A percentile compares a stretch with the other conserved stretches of the same genome.
phyloP scores from a whole-genome alignment of 2,113 vertebrate genomes.

The Circaetus gallicus region DNA sequence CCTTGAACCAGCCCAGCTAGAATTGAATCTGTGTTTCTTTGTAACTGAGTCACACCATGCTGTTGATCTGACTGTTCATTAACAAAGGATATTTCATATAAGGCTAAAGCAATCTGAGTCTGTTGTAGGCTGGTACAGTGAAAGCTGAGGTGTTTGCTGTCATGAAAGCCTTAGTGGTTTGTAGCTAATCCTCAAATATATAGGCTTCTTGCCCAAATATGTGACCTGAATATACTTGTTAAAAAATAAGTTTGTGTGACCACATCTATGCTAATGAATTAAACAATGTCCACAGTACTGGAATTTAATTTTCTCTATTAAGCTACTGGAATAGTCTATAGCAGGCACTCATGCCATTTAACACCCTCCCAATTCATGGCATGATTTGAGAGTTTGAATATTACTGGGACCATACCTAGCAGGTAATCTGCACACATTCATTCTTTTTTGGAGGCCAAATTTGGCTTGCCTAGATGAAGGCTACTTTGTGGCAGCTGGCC shows the following conservation, averaged over 20 bases:
- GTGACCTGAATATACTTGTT: not conserved
- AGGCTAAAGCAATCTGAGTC: not conserved
- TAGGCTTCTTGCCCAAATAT: not conserved
- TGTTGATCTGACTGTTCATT: not conserved
- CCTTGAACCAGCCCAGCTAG: not conserved
- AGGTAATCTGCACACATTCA: not conserved
- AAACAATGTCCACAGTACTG: not conserved
- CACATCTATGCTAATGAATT: not conserved
- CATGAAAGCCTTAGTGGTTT: not conserved
- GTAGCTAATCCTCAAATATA: not conserved
- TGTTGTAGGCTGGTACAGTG: too few species aligned
- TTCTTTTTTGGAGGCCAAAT: not conserved
- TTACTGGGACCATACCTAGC: not conserved
- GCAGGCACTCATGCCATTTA: not conserved
- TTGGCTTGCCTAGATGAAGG: not conserved
- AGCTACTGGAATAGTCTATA: fast-evolving
- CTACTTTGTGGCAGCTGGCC: not conserved
- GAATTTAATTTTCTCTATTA: not conserved
- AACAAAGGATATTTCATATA: not conserved
- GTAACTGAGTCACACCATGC: not conserved
- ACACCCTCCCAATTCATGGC: not conserved
- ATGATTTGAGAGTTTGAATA: not conserved
- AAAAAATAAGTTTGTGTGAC: not conserved
- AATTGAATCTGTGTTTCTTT: not conserved
- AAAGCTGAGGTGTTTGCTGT: not conserved